Percentiles rank a stretch among this genome's conserved stretches.
These are phyloP conservation scores for Lysiphlebus fabarum DNA, from an alignment of 1,140 invertebrate genomes.

Conservation along the genomic window DNA sequence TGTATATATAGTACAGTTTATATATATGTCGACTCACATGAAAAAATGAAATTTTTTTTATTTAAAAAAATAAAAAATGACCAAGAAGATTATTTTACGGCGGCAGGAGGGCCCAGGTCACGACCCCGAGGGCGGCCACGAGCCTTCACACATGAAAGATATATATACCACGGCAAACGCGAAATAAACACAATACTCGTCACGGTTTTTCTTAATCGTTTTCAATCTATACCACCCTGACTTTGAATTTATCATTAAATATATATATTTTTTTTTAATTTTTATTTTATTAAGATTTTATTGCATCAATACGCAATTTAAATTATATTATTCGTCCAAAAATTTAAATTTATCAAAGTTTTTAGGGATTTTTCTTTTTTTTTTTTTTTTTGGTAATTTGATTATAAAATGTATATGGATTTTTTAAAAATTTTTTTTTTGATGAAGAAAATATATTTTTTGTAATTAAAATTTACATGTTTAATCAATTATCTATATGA, in stretches of 20 bases:
- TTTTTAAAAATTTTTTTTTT: no score
- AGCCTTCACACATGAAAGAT: slow-evolving; percentile 31
- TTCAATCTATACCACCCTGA: slow-evolving; percentile 42
- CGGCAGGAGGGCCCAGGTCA: slow-evolving; percentile 46
- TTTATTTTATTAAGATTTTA: slow-evolving; percentile 32
- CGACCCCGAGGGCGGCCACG: slow-evolving; percentile 50
- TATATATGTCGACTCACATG: not conserved
- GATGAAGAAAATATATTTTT: no score
- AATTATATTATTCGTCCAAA: no score
- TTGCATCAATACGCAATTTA: no score
- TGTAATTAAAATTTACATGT: no score
- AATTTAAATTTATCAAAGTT: no score
- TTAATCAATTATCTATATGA: no score
- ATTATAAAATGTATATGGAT: no score
- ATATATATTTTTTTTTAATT: slow-evolving; percentile 22
- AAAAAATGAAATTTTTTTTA: not conserved
- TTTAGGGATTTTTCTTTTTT: no score
- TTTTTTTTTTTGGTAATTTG: no score
- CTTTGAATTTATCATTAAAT: slow-evolving; percentile 22
- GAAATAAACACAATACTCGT: slow-evolving; percentile 45
- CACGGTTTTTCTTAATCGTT: slow-evolving; percentile 53
- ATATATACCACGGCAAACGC: slow-evolving; percentile 32
- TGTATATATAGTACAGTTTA: slow-evolving; percentile 21
- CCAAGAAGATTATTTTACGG: slow-evolving; percentile 33
- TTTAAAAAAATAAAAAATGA: slow-evolving; percentile 18